Evolutionary conservation across 2,797 vertebrate species (phyloP).

Genomic region (Hypotaenidia philippensis): DNA sequence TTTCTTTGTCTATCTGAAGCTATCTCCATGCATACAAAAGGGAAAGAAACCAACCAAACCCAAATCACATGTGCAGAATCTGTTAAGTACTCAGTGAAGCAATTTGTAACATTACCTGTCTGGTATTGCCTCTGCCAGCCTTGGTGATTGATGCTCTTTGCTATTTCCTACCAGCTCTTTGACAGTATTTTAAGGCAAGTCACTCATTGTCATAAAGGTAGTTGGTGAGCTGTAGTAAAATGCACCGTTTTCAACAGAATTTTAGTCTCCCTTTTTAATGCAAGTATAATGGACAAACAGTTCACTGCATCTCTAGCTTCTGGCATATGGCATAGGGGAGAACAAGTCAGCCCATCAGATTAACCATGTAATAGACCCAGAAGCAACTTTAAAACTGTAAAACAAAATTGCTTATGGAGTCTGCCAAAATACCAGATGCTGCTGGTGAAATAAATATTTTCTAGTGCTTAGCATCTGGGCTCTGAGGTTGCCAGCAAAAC

Average conservation of each 20-base stretch:
- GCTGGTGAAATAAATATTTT: slow-evolving; percentile 76
- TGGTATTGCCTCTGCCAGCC: not conserved
- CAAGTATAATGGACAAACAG: slow-evolving; percentile 64
- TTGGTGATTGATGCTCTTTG: not conserved
- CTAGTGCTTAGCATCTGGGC: slow-evolving; percentile 76
- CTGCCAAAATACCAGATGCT: slow-evolving; percentile 78
- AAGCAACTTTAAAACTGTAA: slow-evolving; percentile 77
- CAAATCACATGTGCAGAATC: not conserved
- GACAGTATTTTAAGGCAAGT: slow-evolving; percentile 12
- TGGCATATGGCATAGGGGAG: slow-evolving; percentile 76
- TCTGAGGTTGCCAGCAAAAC: slow-evolving; percentile 51
- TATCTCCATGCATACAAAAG: not conserved
- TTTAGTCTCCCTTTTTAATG: slow-evolving; percentile 67
- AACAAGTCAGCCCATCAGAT: slow-evolving; percentile 78
- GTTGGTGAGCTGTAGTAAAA: slow-evolving; percentile 14
- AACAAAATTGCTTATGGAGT: slow-evolving; percentile 78
- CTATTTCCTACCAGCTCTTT: not conserved
- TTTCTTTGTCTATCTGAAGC: not conserved
- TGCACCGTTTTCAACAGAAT: slow-evolving; percentile 7
- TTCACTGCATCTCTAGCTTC: slow-evolving; percentile 66
- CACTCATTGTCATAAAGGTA: not conserved
- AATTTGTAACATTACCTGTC: slow-evolving; percentile 5
- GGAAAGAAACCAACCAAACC: not conserved
- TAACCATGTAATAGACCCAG: slow-evolving; percentile 80
- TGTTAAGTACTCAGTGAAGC: not conserved